phyloP scores from a whole-genome alignment of 2,888 invertebrate genomes.

The Eucriotettix oculatus region DNA sequence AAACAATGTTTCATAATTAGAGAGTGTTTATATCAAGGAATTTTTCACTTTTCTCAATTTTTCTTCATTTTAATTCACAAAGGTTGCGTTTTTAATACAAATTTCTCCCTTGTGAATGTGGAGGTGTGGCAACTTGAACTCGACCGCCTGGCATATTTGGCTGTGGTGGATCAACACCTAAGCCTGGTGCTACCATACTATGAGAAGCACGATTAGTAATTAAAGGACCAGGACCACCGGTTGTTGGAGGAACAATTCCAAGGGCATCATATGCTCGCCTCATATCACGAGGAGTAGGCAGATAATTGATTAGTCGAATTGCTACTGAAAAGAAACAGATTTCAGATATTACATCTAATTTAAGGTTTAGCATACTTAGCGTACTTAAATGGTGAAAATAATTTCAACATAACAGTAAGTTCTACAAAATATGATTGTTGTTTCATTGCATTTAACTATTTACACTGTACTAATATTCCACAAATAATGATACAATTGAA shows the following conservation, averaged over 20 bases:
- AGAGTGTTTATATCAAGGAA: no score
- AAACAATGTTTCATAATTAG: no score
- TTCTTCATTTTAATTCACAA: no score
- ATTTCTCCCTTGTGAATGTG: constrained; percentile 10
- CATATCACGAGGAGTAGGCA: constrained; percentile 47
- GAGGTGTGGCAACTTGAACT: constrained; percentile 5
- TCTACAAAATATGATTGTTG: background rate
- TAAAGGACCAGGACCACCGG: constrained; percentile 29
- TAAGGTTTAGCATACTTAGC: background rate
- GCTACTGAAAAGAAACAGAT: constrained; percentile 11
- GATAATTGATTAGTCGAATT: constrained; percentile 19
- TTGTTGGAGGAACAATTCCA: constrained; percentile 52
- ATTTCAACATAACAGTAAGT: no score
- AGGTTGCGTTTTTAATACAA: no score
- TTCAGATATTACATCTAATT: background rate
- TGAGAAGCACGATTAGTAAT: background rate
- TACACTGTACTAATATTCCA: no score
- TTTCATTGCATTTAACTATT: background rate
- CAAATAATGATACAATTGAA: no score
- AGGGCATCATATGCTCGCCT: constrained; percentile 62
- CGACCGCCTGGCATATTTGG: constrained; percentile 7
- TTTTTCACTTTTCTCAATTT: no score
- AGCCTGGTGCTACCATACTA: constrained; percentile 13
- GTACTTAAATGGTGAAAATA: no score
- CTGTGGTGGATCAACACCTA: constrained; percentile 12